These are phyloP conservation scores for Podarcis siculus DNA, from an alignment of 2,797 vertebrate genomes.

Conservation along the genomic window DNA sequence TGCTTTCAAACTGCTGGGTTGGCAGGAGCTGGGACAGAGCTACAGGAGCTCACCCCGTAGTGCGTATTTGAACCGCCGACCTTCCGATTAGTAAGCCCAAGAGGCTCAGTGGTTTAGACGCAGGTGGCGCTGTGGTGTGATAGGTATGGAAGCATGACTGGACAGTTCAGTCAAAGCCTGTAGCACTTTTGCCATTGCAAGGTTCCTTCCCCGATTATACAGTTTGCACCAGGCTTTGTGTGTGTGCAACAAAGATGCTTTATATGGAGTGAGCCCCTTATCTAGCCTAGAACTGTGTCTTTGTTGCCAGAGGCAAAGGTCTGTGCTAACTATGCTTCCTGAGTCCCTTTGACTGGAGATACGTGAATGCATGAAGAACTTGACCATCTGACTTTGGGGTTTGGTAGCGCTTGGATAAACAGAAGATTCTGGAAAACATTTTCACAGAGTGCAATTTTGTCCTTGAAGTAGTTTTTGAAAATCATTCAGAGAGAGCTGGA, in stretches of 20 bases:
- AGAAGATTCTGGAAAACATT: neutral
- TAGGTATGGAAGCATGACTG: neutral
- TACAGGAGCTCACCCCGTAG: too few species aligned
- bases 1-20: too few species aligned
- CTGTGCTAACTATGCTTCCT: neutral
- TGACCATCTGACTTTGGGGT: too few species aligned
- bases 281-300: neutral
- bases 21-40: too few species aligned
- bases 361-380: neutral
- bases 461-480: neutral
- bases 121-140: too few species aligned
- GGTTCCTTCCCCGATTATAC: neutral
- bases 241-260: neutral
- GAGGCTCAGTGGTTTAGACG: too few species aligned
- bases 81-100: too few species aligned
- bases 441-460: neutral
- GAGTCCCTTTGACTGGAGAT: neutral
- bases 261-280: neutral
- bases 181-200: neutral
- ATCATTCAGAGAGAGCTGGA: neutral
- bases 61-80: too few species aligned
- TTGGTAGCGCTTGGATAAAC: neutral
- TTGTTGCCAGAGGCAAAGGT: neutral
- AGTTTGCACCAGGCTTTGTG: too few species aligned
- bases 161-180: neutral